A percentile compares a stretch with the other conserved stretches of the same genome.
Conservation (phyloP, 1,140 invertebrate genomes). For the Panagrolaimus sp. region DNA sequence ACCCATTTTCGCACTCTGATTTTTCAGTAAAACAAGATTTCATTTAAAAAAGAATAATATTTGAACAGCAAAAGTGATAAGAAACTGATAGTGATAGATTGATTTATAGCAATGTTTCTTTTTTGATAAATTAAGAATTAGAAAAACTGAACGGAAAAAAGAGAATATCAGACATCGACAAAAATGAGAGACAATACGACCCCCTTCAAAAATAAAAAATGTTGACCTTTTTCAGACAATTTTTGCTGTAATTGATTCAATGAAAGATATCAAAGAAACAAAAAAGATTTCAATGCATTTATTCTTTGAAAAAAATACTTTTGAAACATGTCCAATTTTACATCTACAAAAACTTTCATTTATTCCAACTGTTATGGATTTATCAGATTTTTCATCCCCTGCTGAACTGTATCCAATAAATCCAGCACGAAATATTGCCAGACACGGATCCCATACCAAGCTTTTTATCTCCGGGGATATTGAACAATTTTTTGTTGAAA, state of each 20-base stretch:
- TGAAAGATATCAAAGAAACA: background rate
- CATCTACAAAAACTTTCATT: background rate
- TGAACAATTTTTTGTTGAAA: slow-evolving; percentile 1
- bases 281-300: background rate
- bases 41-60: too few species aligned
- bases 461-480: slow-evolving; percentile 4
- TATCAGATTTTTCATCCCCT: background rate
- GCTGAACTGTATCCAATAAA: slow-evolving; percentile 5
- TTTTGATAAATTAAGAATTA: too few species aligned
- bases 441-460: background rate
- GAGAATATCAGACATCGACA: too few species aligned
- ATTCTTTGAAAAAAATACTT: background rate
- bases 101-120: too few species aligned
- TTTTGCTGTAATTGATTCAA: background rate
- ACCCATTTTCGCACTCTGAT: too few species aligned
- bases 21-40: too few species aligned
- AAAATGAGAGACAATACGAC: too few species aligned
- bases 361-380: background rate
- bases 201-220: too few species aligned
- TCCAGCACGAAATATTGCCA: background rate
- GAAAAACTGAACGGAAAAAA: too few species aligned
- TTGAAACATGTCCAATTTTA: background rate
- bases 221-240: too few species aligned
- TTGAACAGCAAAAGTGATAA: too few species aligned
- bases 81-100: too few species aligned